phyloP scores from a whole-genome alignment of 2,888 invertebrate genomes.

The Erebia epiphron region DNA sequence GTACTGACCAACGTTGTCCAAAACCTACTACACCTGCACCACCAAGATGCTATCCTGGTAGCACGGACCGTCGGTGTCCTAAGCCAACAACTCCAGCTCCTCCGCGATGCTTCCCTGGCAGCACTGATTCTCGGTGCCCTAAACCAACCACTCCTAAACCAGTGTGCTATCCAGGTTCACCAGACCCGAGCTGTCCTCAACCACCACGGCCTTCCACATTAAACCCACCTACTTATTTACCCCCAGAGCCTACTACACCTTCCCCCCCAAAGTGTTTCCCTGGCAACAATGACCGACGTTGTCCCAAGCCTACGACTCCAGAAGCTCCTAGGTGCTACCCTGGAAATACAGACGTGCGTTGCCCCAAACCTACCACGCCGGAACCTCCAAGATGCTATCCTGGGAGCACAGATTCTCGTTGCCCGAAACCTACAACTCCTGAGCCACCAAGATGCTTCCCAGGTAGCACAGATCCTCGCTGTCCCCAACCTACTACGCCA shows the following conservation, averaged over 20 bases:
- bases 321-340: constrained; percentile 45
- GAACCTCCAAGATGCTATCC: constrained; percentile 49
- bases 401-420: constrained; percentile 48
- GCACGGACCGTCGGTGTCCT: constrained; percentile 33
- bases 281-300: constrained; percentile 43
- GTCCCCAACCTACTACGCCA: constrained; percentile 32
- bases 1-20: constrained; percentile 33
- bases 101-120: constrained; percentile 8
- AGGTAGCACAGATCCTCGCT: constrained; percentile 48
- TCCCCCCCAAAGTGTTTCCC: constrained; percentile 48
- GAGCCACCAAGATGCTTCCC: constrained; percentile 21
- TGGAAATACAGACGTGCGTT: constrained; percentile 42
- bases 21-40: constrained; percentile 33
- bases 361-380: constrained; percentile 48
- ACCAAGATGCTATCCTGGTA: constrained; percentile 53
- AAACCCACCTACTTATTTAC: constrained; percentile 42
- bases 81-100: background rate
- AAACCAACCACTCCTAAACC: constrained; percentile 47
- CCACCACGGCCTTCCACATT: constrained; percentile 44
- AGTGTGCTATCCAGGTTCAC: constrained; percentile 28
- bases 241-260: background rate
- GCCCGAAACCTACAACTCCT: constrained; percentile 21
- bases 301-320: constrained; percentile 46
- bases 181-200: constrained; percentile 52
- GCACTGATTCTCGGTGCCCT: constrained; percentile 38